These are phyloP conservation scores for Bucorvus abyssinicus DNA, from an alignment of 2,797 vertebrate genomes.

Conservation along the genomic window DNA sequence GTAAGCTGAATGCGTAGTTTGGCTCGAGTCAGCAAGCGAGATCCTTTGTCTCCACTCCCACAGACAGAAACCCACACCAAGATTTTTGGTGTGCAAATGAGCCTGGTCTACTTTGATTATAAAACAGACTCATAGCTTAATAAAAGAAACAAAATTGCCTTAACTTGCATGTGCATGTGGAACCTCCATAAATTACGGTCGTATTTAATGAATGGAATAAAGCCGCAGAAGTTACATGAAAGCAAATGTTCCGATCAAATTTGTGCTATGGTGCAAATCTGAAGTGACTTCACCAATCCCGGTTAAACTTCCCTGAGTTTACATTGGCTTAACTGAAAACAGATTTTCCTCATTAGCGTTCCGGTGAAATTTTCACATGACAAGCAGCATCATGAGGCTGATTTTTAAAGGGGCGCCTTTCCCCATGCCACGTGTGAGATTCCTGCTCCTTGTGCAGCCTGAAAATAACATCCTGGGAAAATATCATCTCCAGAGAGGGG, in stretches of 20 bases:
- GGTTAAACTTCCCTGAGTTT: conserved; percentile 31
- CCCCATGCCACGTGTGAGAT: neutral
- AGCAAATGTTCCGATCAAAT: conserved; percentile 52
- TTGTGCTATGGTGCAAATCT: conserved; percentile 40
- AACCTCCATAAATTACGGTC: conserved; percentile 60
- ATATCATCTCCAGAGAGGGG: neutral
- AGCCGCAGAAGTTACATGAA: conserved; percentile 60
- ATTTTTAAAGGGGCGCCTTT: conserved; percentile 23
- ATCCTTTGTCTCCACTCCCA: conserved; percentile 57
- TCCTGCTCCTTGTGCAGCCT: neutral
- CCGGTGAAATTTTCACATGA: conserved; percentile 55
- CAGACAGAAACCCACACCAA: conserved; percentile 65
- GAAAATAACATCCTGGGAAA: neutral
- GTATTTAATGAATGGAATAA: conserved; percentile 58
- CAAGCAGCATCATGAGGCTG: neutral
- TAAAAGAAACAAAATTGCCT: conserved; percentile 66
- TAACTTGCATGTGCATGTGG: conserved; percentile 68
- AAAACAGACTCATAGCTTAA: conserved; percentile 68
- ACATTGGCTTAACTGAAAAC: conserved; percentile 43
- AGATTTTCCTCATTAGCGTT: conserved; percentile 42
- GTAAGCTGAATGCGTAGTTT: conserved; percentile 52
- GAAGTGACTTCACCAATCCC: conserved; percentile 48
- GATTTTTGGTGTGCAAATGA: conserved; percentile 71
- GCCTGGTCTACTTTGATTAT: conserved; percentile 66
- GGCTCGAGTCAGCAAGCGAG: conserved; percentile 58